Base-by-base conservation (phyloP, 2,113 vertebrate genomes). In the Varanus salvator region DNA sequence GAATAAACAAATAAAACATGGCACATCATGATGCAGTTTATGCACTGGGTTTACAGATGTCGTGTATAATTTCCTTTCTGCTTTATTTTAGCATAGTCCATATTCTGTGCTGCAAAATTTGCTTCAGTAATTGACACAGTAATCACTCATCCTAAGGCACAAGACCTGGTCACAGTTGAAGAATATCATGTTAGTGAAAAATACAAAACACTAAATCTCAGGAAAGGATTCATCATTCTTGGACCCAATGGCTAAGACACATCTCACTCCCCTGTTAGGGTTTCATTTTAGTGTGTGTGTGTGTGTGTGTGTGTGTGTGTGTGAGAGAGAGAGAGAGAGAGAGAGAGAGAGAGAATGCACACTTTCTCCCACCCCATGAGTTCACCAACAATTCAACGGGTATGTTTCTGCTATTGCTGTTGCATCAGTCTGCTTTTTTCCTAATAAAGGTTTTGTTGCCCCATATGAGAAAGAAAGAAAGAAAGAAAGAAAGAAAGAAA, bases 1-100 rank as follows among this genome's bases (percentile, higher is more conserved):
- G 50, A 34, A 85, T 76, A 77, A n/a, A 78, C 69, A 80, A 69
- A 88, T 27, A 87, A 68, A 75, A 34, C 25, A 31, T 68, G 25
- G 21, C 17, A 71, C 48, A 84, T 87, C 69, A 83, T 71, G 71
- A 93, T 90, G 21, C 34, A 76, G 82, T 90, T 90, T n/a, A 34
- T 75, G 80, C 19, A 3, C 50, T 2, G 0, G 3, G 34, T 80
- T 74, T 89, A 29, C 82, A 78, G 88, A 85, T 85, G 82, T 75
- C 74, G 3, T 38, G 48, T 80, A 78, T 89, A 85, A 89, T 89
- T 89, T 85, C 48, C 29, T 84, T 85, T 89, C 81, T 91, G 15
- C 19, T 11, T 75, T 81, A 34, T 89, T 90, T 91, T 21, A 54
- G n/a, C 19, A 6, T 31, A 21, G 44, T n/a, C 7, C 12, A 4